Base-by-base conservation (phyloP, 2,797 vertebrate species). In the Gallinago stenura region DNA sequence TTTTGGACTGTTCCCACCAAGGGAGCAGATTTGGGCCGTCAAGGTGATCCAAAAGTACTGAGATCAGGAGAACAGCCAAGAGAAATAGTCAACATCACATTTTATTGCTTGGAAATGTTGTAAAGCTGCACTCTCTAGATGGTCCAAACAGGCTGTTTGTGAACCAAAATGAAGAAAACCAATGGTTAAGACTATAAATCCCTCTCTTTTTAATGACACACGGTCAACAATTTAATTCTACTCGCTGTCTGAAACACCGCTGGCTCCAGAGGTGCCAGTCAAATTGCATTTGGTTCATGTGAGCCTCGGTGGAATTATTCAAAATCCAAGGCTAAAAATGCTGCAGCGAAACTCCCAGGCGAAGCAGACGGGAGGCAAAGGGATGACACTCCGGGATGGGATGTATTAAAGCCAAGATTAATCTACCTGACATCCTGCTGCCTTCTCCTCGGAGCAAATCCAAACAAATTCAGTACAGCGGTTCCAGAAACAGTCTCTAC, bases 371-470 rank as follows among this genome's bases (percentile, higher is more conserved):
- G 62, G 84, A 95, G 41, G 85, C 65, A 81, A 39, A 51, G 79
- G 69, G 72, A 33, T 65, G 91, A 86, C 83, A 82, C 46, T 12
- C n/a, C 0, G 8, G 57, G 87, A 30, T 8, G 30, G 35, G 87
- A 77, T 56, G 87, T 60, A 66, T 66, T 53, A n/a, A 62, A 91
- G 43, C 41, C 77, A 82, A 22, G 43, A 72, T 86, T 82, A 95
- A 95, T 93, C 73, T 66, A 53, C 73, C 77, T 90, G 96, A 94
- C 89, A 45, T 51, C 39, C 64, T 39, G 62, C 69, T 81, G 70
- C 73, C 0, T 0, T 33, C 83, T 95, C 69, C 61, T 72, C 65
- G 54, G 22, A 75, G 46, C 76, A 76, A 86, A 90, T 72, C 79
- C 95, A 78, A 75, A 78, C 39, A 71, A 83, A 94, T 81, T 37